Evolutionary conservation across 2,888 invertebrate species (phyloP).

Genomic region (Dimorphilus gyrociliatus): DNA sequence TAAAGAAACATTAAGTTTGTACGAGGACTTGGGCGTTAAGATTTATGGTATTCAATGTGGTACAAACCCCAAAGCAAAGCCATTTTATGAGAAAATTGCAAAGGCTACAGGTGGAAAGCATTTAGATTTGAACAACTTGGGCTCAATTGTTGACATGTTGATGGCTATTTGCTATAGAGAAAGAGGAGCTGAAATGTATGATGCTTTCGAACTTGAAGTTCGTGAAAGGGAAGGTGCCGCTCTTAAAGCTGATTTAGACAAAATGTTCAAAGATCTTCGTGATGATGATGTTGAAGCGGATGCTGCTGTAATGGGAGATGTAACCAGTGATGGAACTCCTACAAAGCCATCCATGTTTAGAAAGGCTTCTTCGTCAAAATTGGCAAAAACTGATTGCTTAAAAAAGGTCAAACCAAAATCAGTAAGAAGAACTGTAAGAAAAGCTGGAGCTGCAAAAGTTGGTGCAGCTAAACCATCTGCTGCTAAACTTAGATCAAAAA

Average conservation of each 20-base stretch:
- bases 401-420: too few species aligned
- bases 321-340: too few species aligned
- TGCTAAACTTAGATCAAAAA: too few species aligned
- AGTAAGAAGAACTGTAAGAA: too few species aligned
- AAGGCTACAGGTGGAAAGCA: conserved; percentile 18
- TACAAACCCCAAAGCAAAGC: too few species aligned
- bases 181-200: conserved; percentile 13
- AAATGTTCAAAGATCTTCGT: conserved; percentile 17
- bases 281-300: conserved; percentile 8
- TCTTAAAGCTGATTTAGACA: conserved; percentile 15
- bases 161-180: conserved; percentile 32
- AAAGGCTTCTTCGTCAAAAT: too few species aligned
- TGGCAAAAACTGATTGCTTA: too few species aligned
- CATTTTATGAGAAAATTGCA: conserved; percentile 19
- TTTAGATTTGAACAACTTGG: conserved; percentile 19
- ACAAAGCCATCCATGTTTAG: too few species aligned
- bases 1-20: conserved; percentile 13
- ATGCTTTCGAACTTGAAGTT: not conserved
- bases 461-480: too few species aligned
- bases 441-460: too few species aligned
- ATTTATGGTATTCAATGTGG: conserved; percentile 22
- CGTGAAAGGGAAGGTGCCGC: conserved; percentile 6
- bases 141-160: conserved; percentile 22
- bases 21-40: conserved; percentile 14
- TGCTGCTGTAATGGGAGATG: not conserved